Conservation (phyloP, 2,113 vertebrate genomes). For the Pangasianodon gigas region DNA sequence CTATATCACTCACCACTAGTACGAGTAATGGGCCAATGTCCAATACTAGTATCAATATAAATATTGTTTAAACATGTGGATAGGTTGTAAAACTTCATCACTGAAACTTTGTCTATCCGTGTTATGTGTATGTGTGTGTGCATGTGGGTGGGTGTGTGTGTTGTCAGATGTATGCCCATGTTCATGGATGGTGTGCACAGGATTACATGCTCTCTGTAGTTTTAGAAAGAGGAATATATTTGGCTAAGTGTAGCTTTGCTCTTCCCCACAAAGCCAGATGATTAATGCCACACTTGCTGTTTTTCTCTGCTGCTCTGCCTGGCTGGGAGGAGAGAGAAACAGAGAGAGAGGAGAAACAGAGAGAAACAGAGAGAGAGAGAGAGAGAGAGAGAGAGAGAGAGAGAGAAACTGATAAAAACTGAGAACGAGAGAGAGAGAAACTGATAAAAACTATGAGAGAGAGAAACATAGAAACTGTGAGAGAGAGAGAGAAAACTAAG, state of each 20-base stretch:
- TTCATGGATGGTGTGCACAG: neutral
- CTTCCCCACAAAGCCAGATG: slow-evolving; percentile 24
- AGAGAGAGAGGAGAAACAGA: neutral
- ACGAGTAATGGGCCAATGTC: neutral
- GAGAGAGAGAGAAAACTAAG: neutral
- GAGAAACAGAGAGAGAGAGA: slow-evolving; percentile 1
- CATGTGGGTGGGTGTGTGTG: neutral
- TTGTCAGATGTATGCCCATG: neutral
- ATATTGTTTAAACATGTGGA: neutral
- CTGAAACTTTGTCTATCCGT: neutral
- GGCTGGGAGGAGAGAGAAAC: slow-evolving; percentile 9
- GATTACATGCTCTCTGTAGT: neutral
- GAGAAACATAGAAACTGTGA: neutral
- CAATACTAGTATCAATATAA: neutral
- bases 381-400: neutral
- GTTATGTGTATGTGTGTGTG: neutral
- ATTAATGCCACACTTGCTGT: slow-evolving; percentile 54
- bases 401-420: too few relatives aligned
- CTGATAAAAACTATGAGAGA: neutral
- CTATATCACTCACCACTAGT: too few relatives aligned
- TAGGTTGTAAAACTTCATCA: neutral
- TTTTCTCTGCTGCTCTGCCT: slow-evolving; percentile 36
- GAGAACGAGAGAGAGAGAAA: slow-evolving; percentile 11
- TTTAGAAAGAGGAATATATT: slow-evolving; percentile 3
- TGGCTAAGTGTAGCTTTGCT: slow-evolving; percentile 18